These are phyloP conservation scores for Emesis furor DNA, from an alignment of 2,888 invertebrate genomes.

Conservation along the genomic window DNA sequence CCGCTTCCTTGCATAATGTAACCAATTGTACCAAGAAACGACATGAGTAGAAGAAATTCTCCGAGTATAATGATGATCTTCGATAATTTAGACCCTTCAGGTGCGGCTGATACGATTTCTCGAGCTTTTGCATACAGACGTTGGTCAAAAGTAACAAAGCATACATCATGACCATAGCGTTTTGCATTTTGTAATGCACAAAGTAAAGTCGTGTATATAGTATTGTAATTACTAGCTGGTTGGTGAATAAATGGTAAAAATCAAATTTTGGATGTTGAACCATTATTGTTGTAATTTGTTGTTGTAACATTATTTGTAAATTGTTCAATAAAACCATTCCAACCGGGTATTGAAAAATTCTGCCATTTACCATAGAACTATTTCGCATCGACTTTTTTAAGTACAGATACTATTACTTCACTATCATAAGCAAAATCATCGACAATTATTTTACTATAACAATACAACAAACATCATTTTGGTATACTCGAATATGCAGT, in stretches of 20 bases:
- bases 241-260: conserved; percentile 70
- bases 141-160: conserved; percentile 77
- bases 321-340: conserved; percentile 76
- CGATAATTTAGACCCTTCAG: conserved; percentile 15
- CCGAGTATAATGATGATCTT: conserved; percentile 50
- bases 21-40: conserved; percentile 80
- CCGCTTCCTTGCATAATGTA: conserved; percentile 83
- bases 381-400: conserved; percentile 56
- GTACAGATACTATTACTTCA: conserved; percentile 62
- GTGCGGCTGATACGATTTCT: conserved; percentile 74
- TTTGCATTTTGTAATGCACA: conserved; percentile 69
- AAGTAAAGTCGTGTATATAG: conserved; percentile 69
- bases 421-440: conserved; percentile 70
- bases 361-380: conserved; percentile 78
- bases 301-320: conserved; percentile 71
- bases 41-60: conserved; percentile 78
- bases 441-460: conserved; percentile 51
- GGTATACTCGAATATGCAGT: conserved; percentile 73
- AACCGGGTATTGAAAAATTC: conserved; percentile 76
- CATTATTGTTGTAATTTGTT: no score
- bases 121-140: conserved; percentile 70
- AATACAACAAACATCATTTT: background rate
- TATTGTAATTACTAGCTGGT: conserved; percentile 70
- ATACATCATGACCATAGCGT: conserved; percentile 73
- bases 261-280: no score